Evolutionary conservation across 2,113 vertebrate genomes (phyloP), one percentile per base, ranked within the genome.

Genomic region (Copsychus sechellarum): DNA sequence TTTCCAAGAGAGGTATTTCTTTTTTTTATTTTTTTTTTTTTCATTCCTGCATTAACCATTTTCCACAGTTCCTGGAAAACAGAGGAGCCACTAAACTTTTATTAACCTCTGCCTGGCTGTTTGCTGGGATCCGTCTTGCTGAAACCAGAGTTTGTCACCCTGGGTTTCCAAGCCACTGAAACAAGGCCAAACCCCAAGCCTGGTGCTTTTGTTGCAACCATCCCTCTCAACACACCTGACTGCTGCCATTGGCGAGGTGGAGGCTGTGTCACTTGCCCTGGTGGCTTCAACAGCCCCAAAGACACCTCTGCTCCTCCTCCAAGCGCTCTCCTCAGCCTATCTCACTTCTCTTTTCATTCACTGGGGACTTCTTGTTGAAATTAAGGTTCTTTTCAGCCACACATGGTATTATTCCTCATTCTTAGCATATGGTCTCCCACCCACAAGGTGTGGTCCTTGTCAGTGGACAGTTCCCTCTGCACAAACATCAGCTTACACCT

Each of bases 191-290:
- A 56, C 6, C 22, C 3, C 0, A 78, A 43, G 31, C n/a, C 54
- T 38, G 23, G 24, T 13, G 2, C 19, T 72, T 43, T 61, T 77
- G 14, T 65, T 45, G 31, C 40, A 56, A 19, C 26, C 3, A 4
- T 33, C 13, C 25, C 33, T 47, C 80, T 53, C 64, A 60, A 43
- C 0, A 5, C 0, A 5, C 8, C 58, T 3, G 3, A 22, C 25
- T 2, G 4, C 48, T 76, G 47, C 57, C 31, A 28, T 5, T 38
- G n/a, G 40, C 0, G 0, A 77, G 40, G 34, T 2, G 1, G 33
- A 34, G 9, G 42, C 50, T 18, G 4, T 21, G 1, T 53, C 40
- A 26, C 34, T 57, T 0, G 0, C 31, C 31, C 7, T 0, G 0
- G 25, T 5, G 3, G 38, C 2, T 10, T 77, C 20, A 36, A 34